A percentile compares a stretch with the other conserved stretches of the same genome.
Evolutionary conservation across 2,888 invertebrate species (phyloP).

Genomic region (Pseudococcus viburni): DNA sequence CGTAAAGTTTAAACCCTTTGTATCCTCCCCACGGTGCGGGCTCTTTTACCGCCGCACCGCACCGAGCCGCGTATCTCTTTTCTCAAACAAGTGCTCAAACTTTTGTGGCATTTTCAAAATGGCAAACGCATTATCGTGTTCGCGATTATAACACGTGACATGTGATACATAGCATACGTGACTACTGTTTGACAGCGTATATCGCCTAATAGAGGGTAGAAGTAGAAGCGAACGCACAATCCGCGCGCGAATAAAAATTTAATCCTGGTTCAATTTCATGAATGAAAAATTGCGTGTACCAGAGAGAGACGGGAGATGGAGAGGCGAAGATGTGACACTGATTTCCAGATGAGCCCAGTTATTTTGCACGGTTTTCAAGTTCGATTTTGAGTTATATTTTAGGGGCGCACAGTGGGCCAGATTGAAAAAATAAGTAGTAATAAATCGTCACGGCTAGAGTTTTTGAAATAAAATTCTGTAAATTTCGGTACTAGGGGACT

Average conservation of each 20-base stretch:
- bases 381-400: too few relatives aligned
- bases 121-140: constrained; percentile 22
- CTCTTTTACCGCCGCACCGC: background rate
- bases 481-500: too few relatives aligned
- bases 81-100: constrained; percentile 13
- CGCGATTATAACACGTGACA: constrained; percentile 17
- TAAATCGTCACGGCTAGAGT: too few relatives aligned
- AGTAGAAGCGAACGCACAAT: background rate
- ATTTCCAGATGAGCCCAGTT: too few relatives aligned
- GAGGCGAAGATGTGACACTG: too few relatives aligned
- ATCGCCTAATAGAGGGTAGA: too few relatives aligned
- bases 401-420: too few relatives aligned
- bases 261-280: background rate
- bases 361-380: too few relatives aligned
- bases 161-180: constrained; percentile 22
- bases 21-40: background rate
- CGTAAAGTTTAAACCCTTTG: background rate
- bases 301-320: too few relatives aligned
- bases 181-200: background rate
- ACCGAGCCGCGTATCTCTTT: background rate
- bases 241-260: background rate
- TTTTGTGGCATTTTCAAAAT: constrained; percentile 20
- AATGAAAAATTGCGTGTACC: background rate
- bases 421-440: too few relatives aligned
- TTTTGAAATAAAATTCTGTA: too few relatives aligned